phyloP scores from a whole-genome alignment of 2,113 vertebrate genomes.

The Hypomesus transpacificus region DNA sequence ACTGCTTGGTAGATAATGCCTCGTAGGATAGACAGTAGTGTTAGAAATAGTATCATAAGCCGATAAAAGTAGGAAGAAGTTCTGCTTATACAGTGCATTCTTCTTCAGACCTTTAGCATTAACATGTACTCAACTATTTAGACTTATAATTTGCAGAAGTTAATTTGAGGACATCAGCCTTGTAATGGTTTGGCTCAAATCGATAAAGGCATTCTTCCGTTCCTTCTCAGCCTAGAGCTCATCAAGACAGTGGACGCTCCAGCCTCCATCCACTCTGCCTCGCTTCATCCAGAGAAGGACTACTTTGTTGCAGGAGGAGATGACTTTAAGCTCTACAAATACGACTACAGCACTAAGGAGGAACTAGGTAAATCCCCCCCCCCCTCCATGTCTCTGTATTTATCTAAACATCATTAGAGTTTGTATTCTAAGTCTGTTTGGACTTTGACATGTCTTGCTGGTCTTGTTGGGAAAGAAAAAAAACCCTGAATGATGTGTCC shows the following conservation, averaged over 20 bases:
- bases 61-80: too few species aligned
- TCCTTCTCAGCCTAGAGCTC: conserved; percentile 79
- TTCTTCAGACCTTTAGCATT: too few species aligned
- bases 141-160: too few species aligned
- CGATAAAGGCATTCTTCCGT: not conserved
- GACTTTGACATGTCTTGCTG: not conserved
- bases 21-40: too few species aligned
- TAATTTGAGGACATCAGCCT: too few species aligned
- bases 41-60: too few species aligned
- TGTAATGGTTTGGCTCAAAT: too few species aligned
- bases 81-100: too few species aligned
- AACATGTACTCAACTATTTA: too few species aligned
- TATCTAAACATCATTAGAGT: not conserved
- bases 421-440: not conserved
- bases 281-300: conserved; percentile 95
- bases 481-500: not conserved
- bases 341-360: conserved; percentile 93
- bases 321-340: conserved; percentile 99
- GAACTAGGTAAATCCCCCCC: conserved; percentile 81
- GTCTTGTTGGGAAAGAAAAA: not conserved
- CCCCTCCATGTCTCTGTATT: not conserved
- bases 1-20: too few species aligned
- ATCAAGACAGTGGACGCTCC: conserved; percentile 95
- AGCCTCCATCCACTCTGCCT: conserved; percentile 93
- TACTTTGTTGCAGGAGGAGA: conserved; percentile 96